Base-by-base conservation (phyloP, 2,888 invertebrate species). In the Melieria omissa region DNA sequence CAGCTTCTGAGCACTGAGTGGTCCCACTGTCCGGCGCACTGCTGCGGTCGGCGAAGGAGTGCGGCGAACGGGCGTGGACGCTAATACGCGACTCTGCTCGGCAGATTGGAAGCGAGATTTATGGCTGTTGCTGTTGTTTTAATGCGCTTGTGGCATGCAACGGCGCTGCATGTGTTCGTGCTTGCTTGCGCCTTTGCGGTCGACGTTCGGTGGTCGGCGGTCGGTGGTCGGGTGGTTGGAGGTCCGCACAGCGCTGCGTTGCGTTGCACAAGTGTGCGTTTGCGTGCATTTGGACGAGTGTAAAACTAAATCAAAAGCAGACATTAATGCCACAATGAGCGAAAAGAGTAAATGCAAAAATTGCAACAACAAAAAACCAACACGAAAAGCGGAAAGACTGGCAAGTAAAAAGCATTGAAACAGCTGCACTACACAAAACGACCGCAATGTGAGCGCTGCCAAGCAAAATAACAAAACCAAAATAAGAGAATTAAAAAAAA, bases 121-220 rank as follows among this genome's bases (percentile, higher is more conserved):
- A 7, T 29, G 29, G 41, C 49, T 58, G 60, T 49, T 58, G 29
- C 29, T 29, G 42, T 44, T 55, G 42, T 58, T 67, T 67, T 47
- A 12, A 41, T 52, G 60, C 5, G 60, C 60, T 52, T 67, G 67
- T 67, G 67, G 67, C 67, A 67, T 67, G 67, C 67, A 49, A 60
- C 49, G 49, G 60, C 52, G 16, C 14, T 60, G 49, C 47, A 45
- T 29, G 29, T 29, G 2, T 29, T 29, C 29, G 29, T 29, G 29
- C 29, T 29, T 29, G 29, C 29, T 29, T 29, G 29, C 29, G 29
- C 29, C 29, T 29, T 29, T 29, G 29, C 29, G 29, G 29, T 29
- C 29, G 29, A 42, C 9, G 3, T 1, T 45, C 52, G 3, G 42
- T 49, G 52, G 49, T 65, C 44, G 12, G 41, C 41, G 42, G 14